These are phyloP conservation scores for Drosophila miranda DNA, from an alignment of 1,140 invertebrate species.

Conservation along the genomic window DNA sequence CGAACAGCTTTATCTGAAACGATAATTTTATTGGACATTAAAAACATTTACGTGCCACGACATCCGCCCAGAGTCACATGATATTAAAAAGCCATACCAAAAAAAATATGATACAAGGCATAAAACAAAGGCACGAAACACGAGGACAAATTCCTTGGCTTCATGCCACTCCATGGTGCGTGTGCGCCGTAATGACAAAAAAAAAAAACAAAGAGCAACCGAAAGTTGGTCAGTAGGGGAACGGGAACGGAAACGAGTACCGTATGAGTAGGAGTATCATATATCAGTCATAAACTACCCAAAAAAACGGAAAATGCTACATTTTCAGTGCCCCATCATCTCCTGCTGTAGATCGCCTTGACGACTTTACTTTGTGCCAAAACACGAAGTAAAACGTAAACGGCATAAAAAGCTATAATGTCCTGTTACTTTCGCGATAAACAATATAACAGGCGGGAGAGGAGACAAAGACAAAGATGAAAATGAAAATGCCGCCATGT, in stretches of 20 bases:
- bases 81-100: slow-evolving; percentile 72
- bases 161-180: slow-evolving; percentile 26
- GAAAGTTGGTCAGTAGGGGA: slow-evolving; percentile 50
- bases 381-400: slow-evolving; percentile 71
- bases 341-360: slow-evolving; percentile 24
- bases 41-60: slow-evolving; percentile 72
- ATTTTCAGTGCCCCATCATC: neutral
- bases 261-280: slow-evolving; percentile 40
- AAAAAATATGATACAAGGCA: slow-evolving; percentile 61
- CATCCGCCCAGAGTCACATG: slow-evolving; percentile 57
- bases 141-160: slow-evolving; percentile 22
- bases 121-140: slow-evolving; percentile 34
- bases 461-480: slow-evolving; percentile 33
- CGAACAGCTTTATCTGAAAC: slow-evolving; percentile 62
- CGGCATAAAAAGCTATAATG: slow-evolving; percentile 78
- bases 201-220: neutral
- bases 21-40: slow-evolving; percentile 77
- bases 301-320: slow-evolving; percentile 23
- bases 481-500: slow-evolving; percentile 30
- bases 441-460: slow-evolving; percentile 64
- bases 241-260: neutral
- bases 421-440: slow-evolving; percentile 69
- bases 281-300: slow-evolving; percentile 75
- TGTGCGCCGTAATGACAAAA: slow-evolving; percentile 54
- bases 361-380: slow-evolving; percentile 46